Percentiles rank a stretch among this genome's conserved stretches.
phyloP scores from a whole-genome alignment of 1,140 invertebrate species.

The Rhagoletis zephyria region DNA sequence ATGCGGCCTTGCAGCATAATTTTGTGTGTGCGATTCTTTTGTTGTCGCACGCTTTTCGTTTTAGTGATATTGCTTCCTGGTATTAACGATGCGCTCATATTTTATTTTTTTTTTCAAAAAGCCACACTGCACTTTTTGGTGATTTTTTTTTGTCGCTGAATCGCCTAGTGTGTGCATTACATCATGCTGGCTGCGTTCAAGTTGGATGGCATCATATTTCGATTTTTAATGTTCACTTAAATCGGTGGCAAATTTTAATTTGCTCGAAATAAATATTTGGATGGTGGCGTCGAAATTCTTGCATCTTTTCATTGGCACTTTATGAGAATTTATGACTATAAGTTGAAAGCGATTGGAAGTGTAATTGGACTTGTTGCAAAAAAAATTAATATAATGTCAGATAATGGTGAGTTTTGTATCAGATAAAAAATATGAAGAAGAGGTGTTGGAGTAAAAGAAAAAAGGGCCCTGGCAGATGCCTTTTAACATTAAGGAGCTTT shows the following conservation, averaged over 20 bases:
- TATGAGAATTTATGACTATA: conserved; percentile 4
- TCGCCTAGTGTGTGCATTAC: background rate
- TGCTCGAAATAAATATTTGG: background rate
- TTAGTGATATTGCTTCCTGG: conserved; percentile 1
- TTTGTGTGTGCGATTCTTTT: background rate
- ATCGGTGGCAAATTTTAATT: background rate
- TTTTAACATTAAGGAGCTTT: no score
- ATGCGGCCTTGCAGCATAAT: background rate
- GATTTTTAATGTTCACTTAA: conserved; percentile 19
- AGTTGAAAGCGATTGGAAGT: conserved; percentile 24
- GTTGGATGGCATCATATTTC: background rate
- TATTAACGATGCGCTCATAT: conserved; percentile 33
- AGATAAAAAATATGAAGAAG: background rate
- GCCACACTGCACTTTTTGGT: background rate
- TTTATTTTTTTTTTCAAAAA: background rate
- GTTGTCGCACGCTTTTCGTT: background rate
- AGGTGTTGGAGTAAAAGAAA: background rate
- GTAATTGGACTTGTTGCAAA: background rate
- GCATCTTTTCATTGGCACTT: conserved; percentile 34
- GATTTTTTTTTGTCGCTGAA: background rate
- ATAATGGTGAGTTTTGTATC: background rate
- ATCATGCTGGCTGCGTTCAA: background rate
- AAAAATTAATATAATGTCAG: background rate
- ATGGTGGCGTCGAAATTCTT: background rate
- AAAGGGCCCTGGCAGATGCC: background rate